Percentiles rank a stretch among this genome's conserved stretches.
Conservation (phyloP, 2,888 invertebrate species). For the Zygogramma bicolorata region DNA sequence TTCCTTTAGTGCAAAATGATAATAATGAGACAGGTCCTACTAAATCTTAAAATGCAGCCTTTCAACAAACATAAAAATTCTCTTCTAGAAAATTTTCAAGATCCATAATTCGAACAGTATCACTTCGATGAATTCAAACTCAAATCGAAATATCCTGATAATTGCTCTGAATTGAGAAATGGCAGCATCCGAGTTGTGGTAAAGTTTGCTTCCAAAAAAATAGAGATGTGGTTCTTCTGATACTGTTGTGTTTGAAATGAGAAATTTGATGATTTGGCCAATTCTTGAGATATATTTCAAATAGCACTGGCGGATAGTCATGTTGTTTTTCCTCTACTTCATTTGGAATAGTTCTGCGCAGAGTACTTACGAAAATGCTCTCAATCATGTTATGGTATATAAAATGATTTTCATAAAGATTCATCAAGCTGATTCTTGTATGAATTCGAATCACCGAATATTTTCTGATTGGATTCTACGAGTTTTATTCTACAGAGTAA, state of each 20-base stretch:
- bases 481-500: no score
- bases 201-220: constrained; percentile 18
- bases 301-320: background rate
- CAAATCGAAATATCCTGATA: constrained; percentile 19
- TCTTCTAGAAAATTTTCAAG: no score
- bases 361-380: background rate
- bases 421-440: background rate
- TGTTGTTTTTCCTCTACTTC: constrained; percentile 14
- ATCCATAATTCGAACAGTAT: no score
- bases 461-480: background rate
- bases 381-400: background rate
- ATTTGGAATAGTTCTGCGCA: background rate
- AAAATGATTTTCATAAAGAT: background rate
- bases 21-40: background rate
- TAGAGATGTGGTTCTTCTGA: constrained; percentile 16
- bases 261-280: constrained; percentile 2
- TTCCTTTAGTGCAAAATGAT: constrained; percentile 36
- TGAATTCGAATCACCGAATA: background rate
- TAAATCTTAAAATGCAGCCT: background rate
- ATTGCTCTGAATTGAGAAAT: constrained; percentile 22
- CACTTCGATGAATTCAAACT: no score
- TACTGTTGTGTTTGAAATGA: constrained; percentile 18
- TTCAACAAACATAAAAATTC: no score
- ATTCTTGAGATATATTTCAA: constrained; percentile 6
- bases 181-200: constrained; percentile 17